Percentiles rank a stretch among this genome's conserved stretches.
phyloP scores from a whole-genome alignment of 1,140 invertebrate genomes.

The Brachionus koreanus region DNA sequence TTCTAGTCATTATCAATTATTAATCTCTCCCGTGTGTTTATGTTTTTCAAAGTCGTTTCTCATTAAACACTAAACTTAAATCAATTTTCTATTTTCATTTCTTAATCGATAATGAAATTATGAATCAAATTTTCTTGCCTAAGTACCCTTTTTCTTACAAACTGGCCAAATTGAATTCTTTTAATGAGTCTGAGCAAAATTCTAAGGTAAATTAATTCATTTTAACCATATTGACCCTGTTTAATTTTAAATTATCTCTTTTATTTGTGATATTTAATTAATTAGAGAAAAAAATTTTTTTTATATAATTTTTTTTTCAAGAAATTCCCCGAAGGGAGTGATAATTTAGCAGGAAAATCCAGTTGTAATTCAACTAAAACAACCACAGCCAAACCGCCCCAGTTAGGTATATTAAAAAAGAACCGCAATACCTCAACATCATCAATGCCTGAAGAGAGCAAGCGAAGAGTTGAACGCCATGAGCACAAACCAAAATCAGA shows the following conservation, averaged over 20 bases:
- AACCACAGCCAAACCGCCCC: background rate
- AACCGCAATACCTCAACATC: background rate
- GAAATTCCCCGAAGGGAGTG: background rate
- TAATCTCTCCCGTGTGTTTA: constrained; percentile 8
- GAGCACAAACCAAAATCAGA: background rate
- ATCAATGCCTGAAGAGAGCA: constrained; percentile 2
- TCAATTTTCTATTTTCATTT: background rate
- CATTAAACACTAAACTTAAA: background rate
- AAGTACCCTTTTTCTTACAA: constrained; percentile 39
- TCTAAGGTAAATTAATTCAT: background rate
- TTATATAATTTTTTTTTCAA: background rate
- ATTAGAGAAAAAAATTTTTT: background rate
- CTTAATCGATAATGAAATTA: background rate
- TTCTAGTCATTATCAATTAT: constrained; percentile 5
- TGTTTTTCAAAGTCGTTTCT: constrained; percentile 19
- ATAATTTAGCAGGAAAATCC: background rate
- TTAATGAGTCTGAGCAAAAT: background rate
- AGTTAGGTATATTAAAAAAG: background rate
- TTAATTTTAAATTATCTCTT: background rate
- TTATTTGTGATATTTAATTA: background rate
- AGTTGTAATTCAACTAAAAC: background rate
- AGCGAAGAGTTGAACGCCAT: background rate
- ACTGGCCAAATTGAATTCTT: background rate
- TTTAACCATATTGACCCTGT: background rate
- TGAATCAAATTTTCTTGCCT: constrained; percentile 44